Percentiles rank a stretch among this genome's conserved stretches.
phyloP scores from a whole-genome alignment of 2,113 vertebrate species.

The Ceyx cyanopectus region DNA sequence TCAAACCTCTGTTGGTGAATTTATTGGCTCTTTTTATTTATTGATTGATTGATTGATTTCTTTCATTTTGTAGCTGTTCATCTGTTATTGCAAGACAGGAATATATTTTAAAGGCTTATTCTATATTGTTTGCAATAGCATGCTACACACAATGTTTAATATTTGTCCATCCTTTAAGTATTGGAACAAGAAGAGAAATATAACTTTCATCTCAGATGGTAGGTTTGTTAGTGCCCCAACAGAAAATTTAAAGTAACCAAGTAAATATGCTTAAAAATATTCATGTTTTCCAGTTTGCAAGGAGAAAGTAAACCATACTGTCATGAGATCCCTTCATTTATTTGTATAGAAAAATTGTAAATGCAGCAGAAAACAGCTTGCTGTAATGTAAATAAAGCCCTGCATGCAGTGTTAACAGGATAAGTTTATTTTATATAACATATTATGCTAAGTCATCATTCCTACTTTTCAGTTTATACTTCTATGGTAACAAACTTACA shows the following conservation, averaged over 20 bases:
- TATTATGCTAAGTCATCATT: conserved; percentile 75
- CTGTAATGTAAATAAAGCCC: conserved; percentile 76
- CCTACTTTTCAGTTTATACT: conserved; percentile 80
- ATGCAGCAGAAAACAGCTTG: conserved; percentile 77
- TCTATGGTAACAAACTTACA: conserved; percentile 78
- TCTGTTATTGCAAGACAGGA: neutral
- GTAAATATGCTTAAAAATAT: conserved; percentile 48
- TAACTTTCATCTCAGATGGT: neutral
- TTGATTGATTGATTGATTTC: neutral
- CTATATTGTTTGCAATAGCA: neutral
- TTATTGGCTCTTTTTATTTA: neutral
- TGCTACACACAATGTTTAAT: conserved; percentile 17
- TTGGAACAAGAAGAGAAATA: conserved; percentile 20
- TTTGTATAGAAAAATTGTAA: conserved; percentile 74
- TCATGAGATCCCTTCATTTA: conserved; percentile 68
- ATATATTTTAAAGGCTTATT: conserved; percentile 3
- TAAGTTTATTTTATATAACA: conserved; percentile 80
- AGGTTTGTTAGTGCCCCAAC: neutral
- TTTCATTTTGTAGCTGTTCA: conserved; percentile 1
- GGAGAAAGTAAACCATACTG: conserved; percentile 39
- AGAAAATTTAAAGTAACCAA: conserved; percentile 7
- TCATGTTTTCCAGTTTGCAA: conserved; percentile 24
- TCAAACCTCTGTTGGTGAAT: neutral
- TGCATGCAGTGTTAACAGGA: conserved; percentile 38
- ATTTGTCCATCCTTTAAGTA: conserved; percentile 29